Percentiles rank a stretch among this genome's conserved stretches.
Conservation (phyloP, 1,140 invertebrate species). For the Pararge aegeria region DNA sequence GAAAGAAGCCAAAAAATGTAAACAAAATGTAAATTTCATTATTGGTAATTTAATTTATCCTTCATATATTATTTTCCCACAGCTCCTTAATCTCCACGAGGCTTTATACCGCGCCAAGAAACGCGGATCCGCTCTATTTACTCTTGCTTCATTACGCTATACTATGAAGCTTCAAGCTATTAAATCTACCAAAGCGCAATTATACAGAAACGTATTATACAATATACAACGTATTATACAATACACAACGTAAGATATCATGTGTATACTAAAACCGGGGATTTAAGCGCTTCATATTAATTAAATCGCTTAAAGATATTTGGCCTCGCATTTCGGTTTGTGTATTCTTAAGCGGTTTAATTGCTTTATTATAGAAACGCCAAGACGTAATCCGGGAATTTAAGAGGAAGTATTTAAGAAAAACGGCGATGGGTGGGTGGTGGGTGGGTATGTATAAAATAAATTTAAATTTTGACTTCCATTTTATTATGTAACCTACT, state of each 20-base stretch:
- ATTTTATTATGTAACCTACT: too few relatives aligned
- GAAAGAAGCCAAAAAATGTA: too few relatives aligned
- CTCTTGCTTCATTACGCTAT: slow-evolving; percentile 9
- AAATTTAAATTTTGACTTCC: too few relatives aligned
- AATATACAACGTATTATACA: not conserved
- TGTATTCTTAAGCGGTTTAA: not conserved
- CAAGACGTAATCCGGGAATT: too few relatives aligned
- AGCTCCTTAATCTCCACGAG: not conserved
- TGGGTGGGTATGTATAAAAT: too few relatives aligned
- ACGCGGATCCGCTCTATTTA: slow-evolving; percentile 6
- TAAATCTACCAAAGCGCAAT: slow-evolving; percentile 7
- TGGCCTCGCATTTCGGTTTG: not conserved
- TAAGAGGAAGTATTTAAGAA: too few relatives aligned
- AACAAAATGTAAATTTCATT: too few relatives aligned
- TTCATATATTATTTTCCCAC: too few relatives aligned
- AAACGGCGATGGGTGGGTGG: too few relatives aligned
- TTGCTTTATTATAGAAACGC: not conserved
- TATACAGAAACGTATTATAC: slow-evolving; percentile 8
- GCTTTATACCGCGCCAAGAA: slow-evolving; percentile 1
- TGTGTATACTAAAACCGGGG: slow-evolving; percentile 1
- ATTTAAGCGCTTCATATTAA: slow-evolving; percentile 12
- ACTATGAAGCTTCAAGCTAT: not conserved
- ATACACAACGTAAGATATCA: not conserved
- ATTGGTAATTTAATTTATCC: too few relatives aligned
- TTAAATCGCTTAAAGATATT: slow-evolving; percentile 11